These are phyloP conservation scores for Apogon talboti DNA, from an alignment of 2,797 vertebrate species.

Conservation along the genomic window DNA sequence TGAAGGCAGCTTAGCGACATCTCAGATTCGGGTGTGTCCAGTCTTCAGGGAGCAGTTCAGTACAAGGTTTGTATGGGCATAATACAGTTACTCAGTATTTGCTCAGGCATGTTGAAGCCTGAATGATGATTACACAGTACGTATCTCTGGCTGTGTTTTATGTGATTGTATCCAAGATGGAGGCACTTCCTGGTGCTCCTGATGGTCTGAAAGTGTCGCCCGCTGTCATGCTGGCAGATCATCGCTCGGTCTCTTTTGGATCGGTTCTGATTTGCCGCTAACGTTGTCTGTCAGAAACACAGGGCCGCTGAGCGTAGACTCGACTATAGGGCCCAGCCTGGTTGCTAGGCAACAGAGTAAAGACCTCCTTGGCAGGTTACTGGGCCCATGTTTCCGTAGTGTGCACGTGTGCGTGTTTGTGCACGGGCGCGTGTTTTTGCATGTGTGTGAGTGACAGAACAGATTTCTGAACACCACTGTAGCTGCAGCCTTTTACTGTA, in stretches of 20 bases:
- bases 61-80: not conserved
- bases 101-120: constrained; percentile 29
- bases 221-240: constrained; percentile 50
- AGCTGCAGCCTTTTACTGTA: constrained; percentile 28
- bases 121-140: constrained; percentile 16
- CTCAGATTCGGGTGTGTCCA: too few species aligned
- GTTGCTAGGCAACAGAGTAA: constrained; percentile 85
- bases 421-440: constrained; percentile 12
- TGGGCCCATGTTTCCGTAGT: constrained; percentile 64
- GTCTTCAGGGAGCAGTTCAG: not conserved
- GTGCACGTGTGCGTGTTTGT: constrained; percentile 32
- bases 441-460: constrained; percentile 40
- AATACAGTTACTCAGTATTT: constrained; percentile 1
- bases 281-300: constrained; percentile 57
- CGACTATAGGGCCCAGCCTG: constrained; percentile 73
- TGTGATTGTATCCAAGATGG: constrained; percentile 55
- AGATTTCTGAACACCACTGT: constrained; percentile 62
- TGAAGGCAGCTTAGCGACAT: too few species aligned
- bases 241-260: constrained; percentile 35
- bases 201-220: constrained; percentile 50
- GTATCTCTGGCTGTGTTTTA: constrained; percentile 38
- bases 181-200: constrained; percentile 51
- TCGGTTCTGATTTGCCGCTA: constrained; percentile 44
- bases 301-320: constrained; percentile 40
- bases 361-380: constrained; percentile 79